phyloP scores from a whole-genome alignment of 2,797 vertebrate species.

The Anolis apletophallus region DNA sequence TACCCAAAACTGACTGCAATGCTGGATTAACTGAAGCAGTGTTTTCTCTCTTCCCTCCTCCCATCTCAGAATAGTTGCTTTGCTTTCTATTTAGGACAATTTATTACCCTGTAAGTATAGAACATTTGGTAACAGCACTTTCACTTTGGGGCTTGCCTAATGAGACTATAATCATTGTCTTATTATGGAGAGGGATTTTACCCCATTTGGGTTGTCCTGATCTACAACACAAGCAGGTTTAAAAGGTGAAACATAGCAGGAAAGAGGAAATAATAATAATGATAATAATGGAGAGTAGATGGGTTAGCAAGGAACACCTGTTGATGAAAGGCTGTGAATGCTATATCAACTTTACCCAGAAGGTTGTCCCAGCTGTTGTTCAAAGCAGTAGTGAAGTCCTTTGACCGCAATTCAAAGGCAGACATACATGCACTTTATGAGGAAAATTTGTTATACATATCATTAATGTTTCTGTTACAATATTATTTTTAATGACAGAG shows the following conservation, averaged over 20 bases:
- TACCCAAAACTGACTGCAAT: conserved; percentile 9
- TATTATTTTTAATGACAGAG: conserved; percentile 11
- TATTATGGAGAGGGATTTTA: conserved; percentile 52
- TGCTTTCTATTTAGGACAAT: conserved; percentile 64
- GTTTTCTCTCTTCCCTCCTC: conserved; percentile 30
- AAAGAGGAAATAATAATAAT: neutral
- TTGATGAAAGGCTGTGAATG: neutral
- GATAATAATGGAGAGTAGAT: too few species aligned
- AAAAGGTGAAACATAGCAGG: neutral
- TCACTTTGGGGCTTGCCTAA: conserved; percentile 58
- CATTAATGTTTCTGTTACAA: neutral
- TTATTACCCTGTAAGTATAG: conserved; percentile 61
- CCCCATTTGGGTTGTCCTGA: conserved; percentile 29
- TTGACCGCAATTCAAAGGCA: neutral
- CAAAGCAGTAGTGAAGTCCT: neutral
- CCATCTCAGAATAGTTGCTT: conserved; percentile 40
- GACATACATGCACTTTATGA: neutral
- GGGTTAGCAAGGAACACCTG: neutral
- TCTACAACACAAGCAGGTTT: conserved; percentile 28
- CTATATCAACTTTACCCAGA: neutral
- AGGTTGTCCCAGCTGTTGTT: conserved; percentile 23
- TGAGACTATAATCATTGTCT: conserved; percentile 63
- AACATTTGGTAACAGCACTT: conserved; percentile 67
- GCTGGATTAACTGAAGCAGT: conserved; percentile 34
- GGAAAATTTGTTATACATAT: neutral